phyloP scores from a whole-genome alignment of 2,888 invertebrate genomes.

The Parnassius glacialis region DNA sequence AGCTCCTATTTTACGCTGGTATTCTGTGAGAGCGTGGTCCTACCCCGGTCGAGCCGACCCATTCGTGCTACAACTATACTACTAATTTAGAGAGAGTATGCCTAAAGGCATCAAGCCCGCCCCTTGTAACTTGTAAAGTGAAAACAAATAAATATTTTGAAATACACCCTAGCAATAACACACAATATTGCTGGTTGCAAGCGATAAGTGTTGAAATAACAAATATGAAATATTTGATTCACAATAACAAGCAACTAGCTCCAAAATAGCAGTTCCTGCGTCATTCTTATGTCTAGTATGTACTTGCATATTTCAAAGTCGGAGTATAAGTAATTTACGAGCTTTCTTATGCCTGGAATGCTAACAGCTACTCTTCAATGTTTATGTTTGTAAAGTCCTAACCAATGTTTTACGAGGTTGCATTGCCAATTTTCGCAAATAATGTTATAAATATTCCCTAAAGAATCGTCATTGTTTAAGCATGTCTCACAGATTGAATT shows the following conservation, averaged over 20 bases:
- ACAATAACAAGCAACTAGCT: slow-evolving; percentile 36
- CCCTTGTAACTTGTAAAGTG: too few relatives aligned
- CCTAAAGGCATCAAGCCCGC: too few relatives aligned
- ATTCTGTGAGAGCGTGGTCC: too few relatives aligned
- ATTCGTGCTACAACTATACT: too few relatives aligned
- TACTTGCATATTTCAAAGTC: slow-evolving; percentile 29
- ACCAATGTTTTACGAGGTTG: slow-evolving; percentile 13
- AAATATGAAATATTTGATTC: slow-evolving; percentile 40
- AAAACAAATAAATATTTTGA: too few relatives aligned
- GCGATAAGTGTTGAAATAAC: slow-evolving; percentile 32
- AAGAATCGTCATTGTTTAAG: too few relatives aligned
- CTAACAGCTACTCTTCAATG: slow-evolving; percentile 39
- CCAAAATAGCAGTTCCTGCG: slow-evolving; percentile 50
- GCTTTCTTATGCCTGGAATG: slow-evolving; percentile 39
- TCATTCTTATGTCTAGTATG: slow-evolving; percentile 45
- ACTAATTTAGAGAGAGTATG: too few relatives aligned
- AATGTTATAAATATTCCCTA: too few relatives aligned
- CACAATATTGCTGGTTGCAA: slow-evolving; percentile 20
- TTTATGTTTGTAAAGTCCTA: slow-evolving; percentile 39
- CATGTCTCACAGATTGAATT: too few relatives aligned
- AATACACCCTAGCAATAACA: too few relatives aligned
- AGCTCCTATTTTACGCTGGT: too few relatives aligned
- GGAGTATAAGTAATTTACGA: slow-evolving; percentile 37
- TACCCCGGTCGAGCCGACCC: too few relatives aligned
- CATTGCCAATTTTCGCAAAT: not conserved